Percentiles rank a stretch among this genome's conserved stretches.
Conservation (phyloP, 2,797 vertebrate species). For the Tachyglossus aculeatus region DNA sequence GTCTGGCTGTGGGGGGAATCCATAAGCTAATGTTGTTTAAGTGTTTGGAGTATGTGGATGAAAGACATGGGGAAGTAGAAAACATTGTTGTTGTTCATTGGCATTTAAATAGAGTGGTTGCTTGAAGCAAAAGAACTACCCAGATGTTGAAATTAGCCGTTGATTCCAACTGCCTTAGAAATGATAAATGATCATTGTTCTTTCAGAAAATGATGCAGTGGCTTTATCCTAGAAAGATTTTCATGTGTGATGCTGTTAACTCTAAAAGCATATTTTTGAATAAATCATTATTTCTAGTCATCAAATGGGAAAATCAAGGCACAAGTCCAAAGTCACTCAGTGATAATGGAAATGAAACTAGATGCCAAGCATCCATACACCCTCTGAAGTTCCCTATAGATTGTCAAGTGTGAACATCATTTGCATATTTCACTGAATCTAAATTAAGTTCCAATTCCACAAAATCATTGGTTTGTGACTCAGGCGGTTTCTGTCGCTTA, state of each 20-base stretch:
- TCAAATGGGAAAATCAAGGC: neutral
- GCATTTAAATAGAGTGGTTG: neutral
- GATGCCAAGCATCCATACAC: neutral
- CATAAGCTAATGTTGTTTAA: conserved; percentile 8
- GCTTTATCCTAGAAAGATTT: neutral
- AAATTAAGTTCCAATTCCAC: neutral
- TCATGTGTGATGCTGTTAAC: neutral
- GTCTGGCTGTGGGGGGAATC: conserved; percentile 8
- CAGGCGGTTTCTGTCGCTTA: neutral
- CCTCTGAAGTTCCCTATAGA: too few relatives aligned
- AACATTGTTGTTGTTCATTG: neutral
- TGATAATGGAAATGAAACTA: neutral
- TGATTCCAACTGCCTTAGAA: neutral
- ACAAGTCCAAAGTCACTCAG: neutral
- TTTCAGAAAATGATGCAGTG: neutral
- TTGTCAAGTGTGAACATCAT: too few relatives aligned
- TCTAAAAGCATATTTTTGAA: neutral
- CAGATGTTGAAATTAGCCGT: neutral
- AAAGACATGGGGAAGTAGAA: conserved; percentile 1
- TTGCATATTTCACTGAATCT: neutral
- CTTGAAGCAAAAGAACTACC: neutral
- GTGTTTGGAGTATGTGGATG: neutral
- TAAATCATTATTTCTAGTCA: neutral
- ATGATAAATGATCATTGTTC: neutral
- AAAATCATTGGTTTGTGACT: neutral